Evolutionary conservation across 2,113 vertebrate species (phyloP).

Genomic region (Saimiri boliviensis): DNA sequence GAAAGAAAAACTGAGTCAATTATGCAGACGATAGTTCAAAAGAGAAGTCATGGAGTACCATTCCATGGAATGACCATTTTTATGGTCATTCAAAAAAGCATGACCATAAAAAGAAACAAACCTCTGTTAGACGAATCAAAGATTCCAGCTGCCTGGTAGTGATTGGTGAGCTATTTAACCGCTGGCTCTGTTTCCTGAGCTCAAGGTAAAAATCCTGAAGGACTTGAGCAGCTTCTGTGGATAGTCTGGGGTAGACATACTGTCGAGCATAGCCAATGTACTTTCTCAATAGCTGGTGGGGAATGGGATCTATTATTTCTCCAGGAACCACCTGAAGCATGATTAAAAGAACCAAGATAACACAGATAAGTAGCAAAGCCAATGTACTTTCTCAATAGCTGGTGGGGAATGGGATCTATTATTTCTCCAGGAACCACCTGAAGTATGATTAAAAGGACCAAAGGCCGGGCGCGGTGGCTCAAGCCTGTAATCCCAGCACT

Average conservation of each 20-base stretch:
- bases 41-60: neutral
- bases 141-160: slow-evolving; percentile 98
- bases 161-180: slow-evolving; percentile 93
- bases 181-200: slow-evolving; percentile 92
- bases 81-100: neutral
- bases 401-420: too few relatives aligned
- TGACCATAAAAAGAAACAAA: slow-evolving; percentile 75
- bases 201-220: slow-evolving; percentile 97
- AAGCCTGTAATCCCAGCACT: too few relatives aligned
- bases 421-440: too few relatives aligned
- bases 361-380: neutral
- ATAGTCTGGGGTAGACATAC: slow-evolving; percentile 92
- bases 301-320: slow-evolving; percentile 92
- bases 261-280: slow-evolving; percentile 96
- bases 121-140: slow-evolving; percentile 95
- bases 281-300: slow-evolving; percentile 93
- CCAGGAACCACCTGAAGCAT: slow-evolving; percentile 86
- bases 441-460: too few relatives aligned
- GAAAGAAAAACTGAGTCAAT: slow-evolving; percentile 18
- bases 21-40: neutral
- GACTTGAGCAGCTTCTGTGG: slow-evolving; percentile 91
- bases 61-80: too few relatives aligned
- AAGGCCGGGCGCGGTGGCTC: too few relatives aligned
- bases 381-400: too few relatives aligned
- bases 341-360: slow-evolving; percentile 31